Percentiles rank a stretch among this genome's conserved stretches.
Evolutionary conservation across 2,113 vertebrate genomes (phyloP).

Genomic region (Cyanoderma ruficeps): DNA sequence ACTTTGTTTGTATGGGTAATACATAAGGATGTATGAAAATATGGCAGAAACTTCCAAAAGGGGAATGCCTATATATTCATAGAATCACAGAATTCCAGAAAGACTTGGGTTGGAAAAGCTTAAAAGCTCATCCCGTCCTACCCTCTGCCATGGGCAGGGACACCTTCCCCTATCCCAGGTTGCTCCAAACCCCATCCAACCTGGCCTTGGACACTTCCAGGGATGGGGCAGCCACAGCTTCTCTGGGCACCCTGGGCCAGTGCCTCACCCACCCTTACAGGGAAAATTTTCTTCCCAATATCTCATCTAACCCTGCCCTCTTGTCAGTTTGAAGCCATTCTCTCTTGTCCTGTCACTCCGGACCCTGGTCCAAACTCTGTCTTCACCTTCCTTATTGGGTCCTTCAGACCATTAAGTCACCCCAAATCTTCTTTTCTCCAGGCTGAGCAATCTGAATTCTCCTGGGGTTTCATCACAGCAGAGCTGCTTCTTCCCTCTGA

Average conservation of each 20-base stretch:
- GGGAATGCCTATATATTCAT: not conserved
- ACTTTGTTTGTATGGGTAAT: not conserved
- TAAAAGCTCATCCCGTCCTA: not conserved
- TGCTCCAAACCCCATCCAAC: not conserved
- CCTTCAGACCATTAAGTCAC: not conserved
- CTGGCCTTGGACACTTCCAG: not conserved
- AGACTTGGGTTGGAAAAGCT: not conserved
- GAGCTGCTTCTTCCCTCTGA: not conserved
- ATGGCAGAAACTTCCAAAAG: not conserved
- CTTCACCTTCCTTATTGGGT: not conserved
- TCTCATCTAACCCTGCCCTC: not conserved
- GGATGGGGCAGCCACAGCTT: not conserved
- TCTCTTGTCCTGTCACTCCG: not conserved
- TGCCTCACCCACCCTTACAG: not conserved
- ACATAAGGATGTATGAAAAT: not conserved
- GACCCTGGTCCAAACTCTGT: not conserved
- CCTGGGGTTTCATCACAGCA: not conserved
- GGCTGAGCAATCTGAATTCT: not conserved
- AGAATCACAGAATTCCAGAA: not conserved
- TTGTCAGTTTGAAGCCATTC: not conserved
- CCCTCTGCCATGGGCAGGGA: not conserved
- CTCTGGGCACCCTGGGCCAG: not conserved
- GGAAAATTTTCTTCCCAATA: not conserved
- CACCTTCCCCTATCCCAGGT: not conserved
- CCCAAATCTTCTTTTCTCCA: not conserved